Percentiles rank a stretch among this genome's conserved stretches.
phyloP scores from a whole-genome alignment of 2,113 vertebrate species.

The Synchiropus splendidus region DNA sequence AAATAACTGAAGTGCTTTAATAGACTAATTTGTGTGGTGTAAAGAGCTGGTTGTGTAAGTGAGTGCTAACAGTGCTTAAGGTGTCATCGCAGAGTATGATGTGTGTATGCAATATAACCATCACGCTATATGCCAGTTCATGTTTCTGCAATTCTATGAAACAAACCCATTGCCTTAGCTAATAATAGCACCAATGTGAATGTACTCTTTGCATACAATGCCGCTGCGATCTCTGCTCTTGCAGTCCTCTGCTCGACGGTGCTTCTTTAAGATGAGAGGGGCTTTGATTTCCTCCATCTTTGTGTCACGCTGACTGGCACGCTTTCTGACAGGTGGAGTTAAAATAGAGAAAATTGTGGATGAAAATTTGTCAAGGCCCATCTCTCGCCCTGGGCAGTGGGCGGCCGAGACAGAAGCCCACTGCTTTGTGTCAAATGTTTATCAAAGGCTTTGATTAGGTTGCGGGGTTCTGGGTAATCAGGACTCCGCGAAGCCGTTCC shows the following conservation, averaged over 20 bases:
- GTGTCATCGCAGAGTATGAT: too few species aligned
- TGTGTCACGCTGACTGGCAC: conserved; percentile 66
- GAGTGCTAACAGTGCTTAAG: too few species aligned
- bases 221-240: too few species aligned
- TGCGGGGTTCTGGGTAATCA: conserved; percentile 54
- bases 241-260: conserved; percentile 32
- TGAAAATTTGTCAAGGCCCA: conserved; percentile 60
- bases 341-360: conserved; percentile 63
- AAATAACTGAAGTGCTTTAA: too few species aligned
- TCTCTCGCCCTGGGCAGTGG: conserved; percentile 68
- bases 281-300: conserved; percentile 66
- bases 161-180: too few species aligned
- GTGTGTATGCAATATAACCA: too few species aligned
- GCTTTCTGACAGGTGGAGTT: conserved; percentile 63
- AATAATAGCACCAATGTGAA: neutral
- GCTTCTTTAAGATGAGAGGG: conserved; percentile 56
- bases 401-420: conserved; percentile 63
- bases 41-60: too few species aligned
- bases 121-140: too few species aligned
- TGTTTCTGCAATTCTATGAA: too few species aligned
- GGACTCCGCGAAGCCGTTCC: conserved; percentile 27
- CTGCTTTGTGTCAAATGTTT: conserved; percentile 70
- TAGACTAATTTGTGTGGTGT: too few species aligned
- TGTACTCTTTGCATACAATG: too few species aligned
- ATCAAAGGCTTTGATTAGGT: conserved; percentile 74